Conservation (phyloP, 2,888 invertebrate species). For the Synanthedon tipuliformis region DNA sequence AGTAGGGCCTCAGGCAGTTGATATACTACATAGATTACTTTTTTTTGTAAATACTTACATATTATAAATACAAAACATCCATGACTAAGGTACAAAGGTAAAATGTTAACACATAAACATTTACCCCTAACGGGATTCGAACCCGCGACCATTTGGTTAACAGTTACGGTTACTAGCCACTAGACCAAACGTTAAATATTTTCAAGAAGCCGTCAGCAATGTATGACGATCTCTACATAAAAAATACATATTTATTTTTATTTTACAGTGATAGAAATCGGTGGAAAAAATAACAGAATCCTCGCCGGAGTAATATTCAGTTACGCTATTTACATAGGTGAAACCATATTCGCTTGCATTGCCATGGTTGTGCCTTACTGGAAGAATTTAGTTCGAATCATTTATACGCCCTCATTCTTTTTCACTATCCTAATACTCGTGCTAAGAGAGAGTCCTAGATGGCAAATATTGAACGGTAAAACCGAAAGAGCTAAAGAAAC, state of each 20-base stretch:
- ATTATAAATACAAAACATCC: too few species aligned
- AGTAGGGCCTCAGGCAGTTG: too few species aligned
- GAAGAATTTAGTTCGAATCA: slow-evolving; percentile 40
- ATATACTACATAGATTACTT: too few species aligned
- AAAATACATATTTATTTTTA: slow-evolving; percentile 5
- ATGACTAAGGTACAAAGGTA: too few species aligned
- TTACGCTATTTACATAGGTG: slow-evolving; percentile 43
- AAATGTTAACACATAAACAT: too few species aligned
- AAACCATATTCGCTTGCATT: slow-evolving; percentile 37
- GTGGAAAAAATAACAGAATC: slow-evolving; percentile 31
- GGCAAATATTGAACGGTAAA: slow-evolving; percentile 46
- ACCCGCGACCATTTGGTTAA: too few species aligned
- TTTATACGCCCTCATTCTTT: slow-evolving; percentile 37
- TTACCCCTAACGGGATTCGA: too few species aligned
- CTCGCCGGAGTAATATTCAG: slow-evolving; percentile 41
- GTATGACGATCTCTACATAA: not conserved
- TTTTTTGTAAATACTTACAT: too few species aligned
- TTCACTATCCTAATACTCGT: slow-evolving; percentile 30
- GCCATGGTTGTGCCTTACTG: slow-evolving; percentile 45
- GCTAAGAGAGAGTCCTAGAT: slow-evolving; percentile 44
- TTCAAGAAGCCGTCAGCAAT: too few species aligned
- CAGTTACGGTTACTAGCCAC: too few species aligned
- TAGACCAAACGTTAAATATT: too few species aligned
- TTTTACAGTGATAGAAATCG: slow-evolving; percentile 46
- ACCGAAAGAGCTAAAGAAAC: slow-evolving; percentile 32